Evolutionary conservation across 2,797 vertebrate genomes (phyloP).

Genomic region (Falco rusticolus): DNA sequence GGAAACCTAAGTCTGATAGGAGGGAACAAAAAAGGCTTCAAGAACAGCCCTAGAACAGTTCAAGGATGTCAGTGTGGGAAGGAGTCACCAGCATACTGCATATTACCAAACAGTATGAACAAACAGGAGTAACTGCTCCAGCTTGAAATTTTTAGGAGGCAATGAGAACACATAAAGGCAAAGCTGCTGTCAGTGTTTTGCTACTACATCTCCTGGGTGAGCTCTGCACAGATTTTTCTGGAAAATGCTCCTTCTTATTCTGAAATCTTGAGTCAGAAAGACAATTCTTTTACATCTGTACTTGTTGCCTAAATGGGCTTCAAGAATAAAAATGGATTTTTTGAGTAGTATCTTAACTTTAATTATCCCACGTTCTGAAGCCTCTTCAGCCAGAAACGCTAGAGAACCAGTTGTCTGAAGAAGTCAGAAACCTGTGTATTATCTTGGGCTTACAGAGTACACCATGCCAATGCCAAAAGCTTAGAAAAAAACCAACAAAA

Average conservation of each 20-base stretch:
- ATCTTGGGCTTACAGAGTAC: not conserved
- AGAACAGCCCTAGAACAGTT: not conserved
- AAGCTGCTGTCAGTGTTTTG: not conserved
- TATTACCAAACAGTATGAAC: not conserved
- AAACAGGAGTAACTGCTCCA: not conserved
- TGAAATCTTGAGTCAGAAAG: not conserved
- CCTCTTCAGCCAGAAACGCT: not conserved
- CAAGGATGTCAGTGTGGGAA: not conserved
- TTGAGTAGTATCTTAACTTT: not conserved
- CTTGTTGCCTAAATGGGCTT: not conserved
- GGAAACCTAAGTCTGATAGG: not conserved
- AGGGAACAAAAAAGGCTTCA: not conserved
- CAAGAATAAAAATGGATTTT: not conserved
- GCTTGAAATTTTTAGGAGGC: not conserved
- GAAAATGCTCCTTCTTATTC: not conserved
- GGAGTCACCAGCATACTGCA: not conserved
- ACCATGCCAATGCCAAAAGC: not conserved
- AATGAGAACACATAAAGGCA: not conserved
- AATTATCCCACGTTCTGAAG: not conserved
- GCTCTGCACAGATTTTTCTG: not conserved
- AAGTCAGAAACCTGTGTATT: not conserved
- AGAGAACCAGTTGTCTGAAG: not conserved
- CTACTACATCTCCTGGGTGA: not conserved
- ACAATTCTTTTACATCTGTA: not conserved
- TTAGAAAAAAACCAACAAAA: not conserved